These are phyloP conservation scores for Tetanocera ferruginea DNA, from an alignment of 2,888 invertebrate genomes.

Conservation along the genomic window DNA sequence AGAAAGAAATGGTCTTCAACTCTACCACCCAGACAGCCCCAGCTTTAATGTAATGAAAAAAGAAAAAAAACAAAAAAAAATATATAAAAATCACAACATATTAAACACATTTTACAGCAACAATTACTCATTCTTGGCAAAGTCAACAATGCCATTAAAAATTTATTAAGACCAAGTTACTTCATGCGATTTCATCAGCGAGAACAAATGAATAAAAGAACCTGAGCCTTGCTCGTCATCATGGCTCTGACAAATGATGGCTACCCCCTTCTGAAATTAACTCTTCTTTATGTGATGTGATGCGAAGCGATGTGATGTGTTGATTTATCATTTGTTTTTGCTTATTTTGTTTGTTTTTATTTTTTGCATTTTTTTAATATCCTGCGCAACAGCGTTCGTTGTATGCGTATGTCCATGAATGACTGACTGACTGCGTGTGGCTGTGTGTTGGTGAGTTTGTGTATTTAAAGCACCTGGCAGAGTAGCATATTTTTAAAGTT, in stretches of 20 bases:
- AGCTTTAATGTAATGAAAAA: too few species aligned
- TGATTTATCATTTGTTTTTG: constrained; percentile 7
- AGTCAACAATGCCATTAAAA: constrained; percentile 1
- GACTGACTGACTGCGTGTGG: too few species aligned
- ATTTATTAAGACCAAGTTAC: constrained; percentile 3
- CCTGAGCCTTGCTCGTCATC: neutral
- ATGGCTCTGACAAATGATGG: neutral
- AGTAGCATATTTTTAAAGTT: constrained; percentile 21
- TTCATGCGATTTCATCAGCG: neutral
- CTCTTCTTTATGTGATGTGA: constrained; percentile 5
- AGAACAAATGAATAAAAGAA: neutral
- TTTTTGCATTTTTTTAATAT: neutral
- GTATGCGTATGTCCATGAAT: neutral
- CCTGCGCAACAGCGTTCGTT: neutral
- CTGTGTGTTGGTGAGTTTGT: neutral
- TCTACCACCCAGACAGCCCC: neutral
- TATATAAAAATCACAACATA: neutral
- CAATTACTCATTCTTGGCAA: neutral
- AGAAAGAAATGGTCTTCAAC: neutral
- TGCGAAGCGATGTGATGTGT: neutral
- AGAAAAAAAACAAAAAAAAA: too few species aligned
- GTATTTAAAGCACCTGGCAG: neutral
- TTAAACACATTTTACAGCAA: neutral
- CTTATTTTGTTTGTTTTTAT: too few species aligned
- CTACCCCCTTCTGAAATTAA: neutral